phyloP scores from a whole-genome alignment of 1,140 invertebrate species.

The Spodoptera litura region DNA sequence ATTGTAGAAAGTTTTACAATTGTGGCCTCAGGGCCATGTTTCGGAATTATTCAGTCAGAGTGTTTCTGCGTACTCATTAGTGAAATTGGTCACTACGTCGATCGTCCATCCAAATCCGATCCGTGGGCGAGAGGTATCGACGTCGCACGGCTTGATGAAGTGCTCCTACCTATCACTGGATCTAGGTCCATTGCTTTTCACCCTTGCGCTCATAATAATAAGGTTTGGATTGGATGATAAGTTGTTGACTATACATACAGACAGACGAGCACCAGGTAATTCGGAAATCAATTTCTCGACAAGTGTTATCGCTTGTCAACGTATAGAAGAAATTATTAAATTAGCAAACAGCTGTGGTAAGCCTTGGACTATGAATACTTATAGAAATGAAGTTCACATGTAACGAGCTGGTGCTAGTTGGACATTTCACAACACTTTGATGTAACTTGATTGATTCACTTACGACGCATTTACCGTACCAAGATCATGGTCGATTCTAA shows the following conservation, averaged over 20 bases:
- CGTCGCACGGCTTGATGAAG: constrained; percentile 21
- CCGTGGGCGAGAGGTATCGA: constrained; percentile 20
- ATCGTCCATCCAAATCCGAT: constrained; percentile 1
- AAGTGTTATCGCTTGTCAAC: too few relatives aligned
- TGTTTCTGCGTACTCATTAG: constrained; percentile 41
- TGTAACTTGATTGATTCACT: constrained; percentile 18
- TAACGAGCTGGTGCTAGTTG: background rate
- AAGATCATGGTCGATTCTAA: constrained; percentile 26
- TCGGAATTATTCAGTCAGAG: constrained; percentile 27
- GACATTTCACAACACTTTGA: background rate
- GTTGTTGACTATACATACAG: too few relatives aligned
- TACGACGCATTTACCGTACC: constrained; percentile 19
- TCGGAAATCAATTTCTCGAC: too few relatives aligned
- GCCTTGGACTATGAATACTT: too few relatives aligned
- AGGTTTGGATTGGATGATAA: too few relatives aligned
- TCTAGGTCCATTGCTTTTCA: background rate
- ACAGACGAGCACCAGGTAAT: too few relatives aligned
- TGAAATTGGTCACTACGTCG: constrained; percentile 15
- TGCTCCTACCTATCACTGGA: background rate
- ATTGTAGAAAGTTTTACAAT: constrained; percentile 24
- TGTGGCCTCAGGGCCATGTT: background rate
- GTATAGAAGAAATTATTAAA: too few relatives aligned
- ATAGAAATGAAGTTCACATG: background rate
- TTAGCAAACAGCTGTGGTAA: too few relatives aligned
- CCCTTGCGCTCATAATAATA: background rate